Base-by-base conservation (phyloP, 2,113 vertebrate genomes). In the Phalacrocorax pelagicus region DNA sequence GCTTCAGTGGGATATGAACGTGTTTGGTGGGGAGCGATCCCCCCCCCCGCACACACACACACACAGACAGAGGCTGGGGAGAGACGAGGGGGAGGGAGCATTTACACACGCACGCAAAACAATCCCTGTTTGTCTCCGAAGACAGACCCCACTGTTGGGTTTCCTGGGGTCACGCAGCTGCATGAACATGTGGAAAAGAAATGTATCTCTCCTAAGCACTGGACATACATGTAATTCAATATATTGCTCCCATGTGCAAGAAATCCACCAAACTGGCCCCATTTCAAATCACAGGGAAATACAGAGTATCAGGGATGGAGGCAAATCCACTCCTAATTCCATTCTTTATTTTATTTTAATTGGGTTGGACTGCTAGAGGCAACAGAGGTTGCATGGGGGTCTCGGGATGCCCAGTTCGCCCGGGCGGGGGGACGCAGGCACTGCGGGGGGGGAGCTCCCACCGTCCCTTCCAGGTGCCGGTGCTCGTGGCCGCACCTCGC, bases 121-220 rank as follows among this genome's bases (percentile, higher is more conserved):
- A 96, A 95, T 96, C 93, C 70, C 95, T 79, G n/a, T 89, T 95
- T 96, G 92, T 96, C 96, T 97, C 93, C 46, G 1, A 96, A 96
- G 96, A 97, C 97, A 97, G 96, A 95, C 91, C 95, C 97, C 93
- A 96, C 95, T 26, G 38, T 11, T 95, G 93, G 95, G 96, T 97
- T 97, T 96, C 97, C 95, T 97, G 97, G 97, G 96, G 97, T 97
- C 96, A 95, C 63, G 6, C 97, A 97, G 97, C 96, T 97, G 97
- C 94, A 85, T 19, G 95, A 96, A 97, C 96, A 97, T 95, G 97
- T 97, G 97, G 96, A 96, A 97, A 97, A 97, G 97, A 96, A 97
- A 97, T 96, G 93, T 69, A 49, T 97, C 96, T 94, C 89, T 95
- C 65, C 70, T 79, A 70, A 73, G 90, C 93, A 29, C 87, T 94